Percentiles rank a stretch among this genome's conserved stretches.
Conservation (phyloP, 2,888 invertebrate genomes). For the Lochmaea capreae region DNA sequence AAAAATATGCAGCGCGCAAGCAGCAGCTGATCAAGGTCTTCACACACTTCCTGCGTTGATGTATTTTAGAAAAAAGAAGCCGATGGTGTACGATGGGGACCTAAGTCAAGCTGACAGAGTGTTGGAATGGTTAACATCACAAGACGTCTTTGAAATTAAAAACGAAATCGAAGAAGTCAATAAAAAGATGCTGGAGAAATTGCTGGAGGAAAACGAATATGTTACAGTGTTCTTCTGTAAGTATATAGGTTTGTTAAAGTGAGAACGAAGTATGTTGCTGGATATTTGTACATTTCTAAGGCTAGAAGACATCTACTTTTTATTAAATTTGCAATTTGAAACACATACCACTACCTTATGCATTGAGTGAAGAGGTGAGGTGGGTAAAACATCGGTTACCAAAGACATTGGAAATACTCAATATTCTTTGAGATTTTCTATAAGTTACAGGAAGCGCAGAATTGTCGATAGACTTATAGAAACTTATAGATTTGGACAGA, state of each 20-base stretch:
- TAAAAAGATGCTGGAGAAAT: conserved; percentile 94
- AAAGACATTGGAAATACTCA: too few relatives aligned
- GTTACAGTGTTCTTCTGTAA: conserved; percentile 96
- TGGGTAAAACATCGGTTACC: too few relatives aligned
- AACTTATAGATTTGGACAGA: too few relatives aligned
- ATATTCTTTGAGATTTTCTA: too few relatives aligned
- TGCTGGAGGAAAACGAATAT: conserved; percentile 94
- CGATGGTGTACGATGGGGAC: conserved; percentile 91
- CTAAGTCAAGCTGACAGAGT: conserved; percentile 87
- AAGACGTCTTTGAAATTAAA: conserved; percentile 94
- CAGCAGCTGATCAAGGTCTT: conserved; percentile 84
- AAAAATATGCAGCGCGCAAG: conserved; percentile 85
- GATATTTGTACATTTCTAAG: background rate
- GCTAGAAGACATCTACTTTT: too few relatives aligned
- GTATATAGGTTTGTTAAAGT: conserved; percentile 60
- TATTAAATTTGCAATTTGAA: too few relatives aligned
- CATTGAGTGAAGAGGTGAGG: too few relatives aligned
- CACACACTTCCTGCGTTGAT: conserved; percentile 87
- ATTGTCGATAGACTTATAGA: too few relatives aligned
- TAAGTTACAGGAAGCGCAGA: too few relatives aligned
- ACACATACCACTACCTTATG: too few relatives aligned
- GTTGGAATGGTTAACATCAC: conserved; percentile 90
- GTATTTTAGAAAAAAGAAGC: conserved; percentile 84
- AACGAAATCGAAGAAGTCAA: conserved; percentile 98
- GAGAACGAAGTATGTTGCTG: background rate